phyloP scores from a whole-genome alignment of 2,113 vertebrate species.

The Myotis lucifugus region DNA sequence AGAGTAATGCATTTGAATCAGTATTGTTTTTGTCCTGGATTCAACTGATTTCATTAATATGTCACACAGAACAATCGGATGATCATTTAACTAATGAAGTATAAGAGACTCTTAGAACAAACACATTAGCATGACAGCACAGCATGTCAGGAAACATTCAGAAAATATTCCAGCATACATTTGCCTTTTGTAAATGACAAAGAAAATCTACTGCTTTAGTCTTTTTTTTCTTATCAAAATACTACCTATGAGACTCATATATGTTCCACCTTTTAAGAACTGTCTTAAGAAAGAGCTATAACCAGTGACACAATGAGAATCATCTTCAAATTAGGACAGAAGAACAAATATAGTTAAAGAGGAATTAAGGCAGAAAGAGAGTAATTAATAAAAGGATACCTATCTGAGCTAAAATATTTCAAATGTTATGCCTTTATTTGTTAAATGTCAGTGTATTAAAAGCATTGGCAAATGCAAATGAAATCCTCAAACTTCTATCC shows the following conservation, averaged over 20 bases:
- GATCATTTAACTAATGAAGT: slow-evolving; percentile 32
- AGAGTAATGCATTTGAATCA: background rate
- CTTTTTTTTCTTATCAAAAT: background rate
- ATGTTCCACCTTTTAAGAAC: background rate
- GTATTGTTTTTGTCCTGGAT: background rate
- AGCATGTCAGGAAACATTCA: slow-evolving; percentile 28
- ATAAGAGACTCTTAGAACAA: slow-evolving; percentile 4
- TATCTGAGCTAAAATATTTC: background rate
- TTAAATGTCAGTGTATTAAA: background rate
- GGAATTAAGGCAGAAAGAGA: background rate
- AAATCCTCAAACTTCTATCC: background rate
- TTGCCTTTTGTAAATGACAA: background rate
- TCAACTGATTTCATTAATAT: slow-evolving; percentile 12
- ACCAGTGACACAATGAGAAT: background rate
- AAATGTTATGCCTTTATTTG: background rate
- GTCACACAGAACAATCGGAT: background rate
- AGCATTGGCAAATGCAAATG: background rate
- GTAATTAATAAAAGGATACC: background rate
- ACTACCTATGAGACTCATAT: rapidly evolving
- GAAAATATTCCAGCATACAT: background rate
- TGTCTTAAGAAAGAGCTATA: background rate
- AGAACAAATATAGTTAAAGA: background rate
- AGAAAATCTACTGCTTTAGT: background rate
- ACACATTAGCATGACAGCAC: background rate
- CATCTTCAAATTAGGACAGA: background rate